Conservation (phyloP, 2,797 vertebrate species). For the Heliangelus exortis region DNA sequence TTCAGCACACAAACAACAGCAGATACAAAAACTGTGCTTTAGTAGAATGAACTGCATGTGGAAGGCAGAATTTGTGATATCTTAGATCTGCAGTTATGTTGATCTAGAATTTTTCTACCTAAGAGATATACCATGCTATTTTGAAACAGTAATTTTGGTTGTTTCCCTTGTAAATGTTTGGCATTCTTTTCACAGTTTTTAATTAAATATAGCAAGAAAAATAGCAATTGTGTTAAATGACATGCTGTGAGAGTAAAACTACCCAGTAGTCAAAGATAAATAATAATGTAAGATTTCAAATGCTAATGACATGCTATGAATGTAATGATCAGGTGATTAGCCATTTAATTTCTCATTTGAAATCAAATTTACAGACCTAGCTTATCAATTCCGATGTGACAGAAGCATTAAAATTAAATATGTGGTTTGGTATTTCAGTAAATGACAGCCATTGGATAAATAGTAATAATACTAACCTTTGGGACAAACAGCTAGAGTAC, state of each 20-base stretch:
- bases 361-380: slow-evolving; percentile 58
- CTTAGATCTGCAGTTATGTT: neutral
- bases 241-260: slow-evolving; percentile 9
- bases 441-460: slow-evolving; percentile 61
- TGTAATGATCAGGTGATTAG: slow-evolving; percentile 51
- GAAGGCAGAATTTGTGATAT: neutral
- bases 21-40: accelerated
- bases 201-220: slow-evolving; percentile 54
- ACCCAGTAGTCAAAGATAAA: slow-evolving; percentile 39
- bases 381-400: slow-evolving; percentile 49
- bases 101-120: neutral
- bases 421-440: slow-evolving; percentile 50
- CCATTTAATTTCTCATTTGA: slow-evolving; percentile 53
- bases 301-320: slow-evolving; percentile 28
- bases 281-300: slow-evolving; percentile 25
- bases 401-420: slow-evolving; percentile 59
- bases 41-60: neutral
- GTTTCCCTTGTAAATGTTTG: neutral
- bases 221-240: slow-evolving; percentile 17
- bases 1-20: neutral
- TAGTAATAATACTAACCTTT: slow-evolving; percentile 54
- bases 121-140: neutral
- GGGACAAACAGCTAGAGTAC: slow-evolving; percentile 14
- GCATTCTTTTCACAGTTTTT: neutral
- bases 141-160: neutral